These are phyloP conservation scores for Lamproptera curius DNA, from an alignment of 2,888 invertebrate species.

Conservation along the genomic window DNA sequence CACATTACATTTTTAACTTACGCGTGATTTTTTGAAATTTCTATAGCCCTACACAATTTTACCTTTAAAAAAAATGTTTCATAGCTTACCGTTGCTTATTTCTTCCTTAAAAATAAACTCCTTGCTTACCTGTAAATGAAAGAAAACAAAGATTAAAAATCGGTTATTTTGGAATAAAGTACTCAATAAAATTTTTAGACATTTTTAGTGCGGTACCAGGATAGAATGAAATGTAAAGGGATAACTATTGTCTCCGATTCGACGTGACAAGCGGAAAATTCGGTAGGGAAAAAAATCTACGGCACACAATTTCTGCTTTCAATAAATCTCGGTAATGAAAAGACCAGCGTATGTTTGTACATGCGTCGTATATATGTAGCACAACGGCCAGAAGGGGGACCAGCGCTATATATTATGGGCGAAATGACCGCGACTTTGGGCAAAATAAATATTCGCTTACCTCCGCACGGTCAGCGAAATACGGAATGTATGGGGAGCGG, in stretches of 20 bases:
- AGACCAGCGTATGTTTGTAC: slow-evolving; percentile 26
- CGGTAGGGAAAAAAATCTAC: neutral
- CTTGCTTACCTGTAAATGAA: slow-evolving; percentile 52
- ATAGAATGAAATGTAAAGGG: slow-evolving; percentile 35
- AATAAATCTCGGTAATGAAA: slow-evolving; percentile 33
- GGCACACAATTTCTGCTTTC: slow-evolving; percentile 26
- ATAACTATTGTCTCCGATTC: slow-evolving; percentile 24
- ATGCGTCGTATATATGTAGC: slow-evolving; percentile 29
- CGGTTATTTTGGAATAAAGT: no score
- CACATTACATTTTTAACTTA: no score
- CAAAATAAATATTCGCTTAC: slow-evolving; percentile 44
- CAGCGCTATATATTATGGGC: slow-evolving; percentile 46
- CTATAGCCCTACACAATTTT: no score
- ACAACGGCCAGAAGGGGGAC: slow-evolving; percentile 31
- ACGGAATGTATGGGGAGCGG: slow-evolving; percentile 16
- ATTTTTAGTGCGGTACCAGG: no score
- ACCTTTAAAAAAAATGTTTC: neutral
- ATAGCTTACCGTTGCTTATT: slow-evolving; percentile 26
- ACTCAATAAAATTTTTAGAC: no score
- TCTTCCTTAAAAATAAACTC: slow-evolving; percentile 34
- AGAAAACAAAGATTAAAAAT: no score
- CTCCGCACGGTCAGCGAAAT: slow-evolving; percentile 35
- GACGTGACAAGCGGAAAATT: slow-evolving; percentile 14
- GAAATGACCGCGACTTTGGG: slow-evolving; percentile 47
- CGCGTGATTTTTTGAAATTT: no score